phyloP scores from a whole-genome alignment of 2,113 vertebrate species.

The pig (Sus scrofa) region T2T-Sscrofa CM000820.6:883501-884000 shows the following conservation, averaged over 20 bases:
- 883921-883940: conserved; percentile 25
- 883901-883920: conserved; percentile 63
- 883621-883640: conserved; percentile 72
- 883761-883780: conserved; percentile 59
- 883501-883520: conserved; percentile 47
- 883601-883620: conserved; percentile 69
- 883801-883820: conserved; percentile 52
- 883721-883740: conserved; percentile 76
- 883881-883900: conserved; percentile 66
- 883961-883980: conserved; percentile 38
- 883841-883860: conserved; percentile 65
- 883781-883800: conserved; percentile 50
- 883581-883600: conserved; percentile 62
- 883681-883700: conserved; percentile 64
- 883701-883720: conserved; percentile 62
- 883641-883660: conserved; percentile 69
- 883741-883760: conserved; percentile 50
- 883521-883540: conserved; percentile 56
- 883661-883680: conserved; percentile 43
- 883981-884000: conserved; percentile 61
- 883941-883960: conserved; percentile 50
- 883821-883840: conserved; percentile 76
- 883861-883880: conserved; percentile 65
- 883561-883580: conserved; percentile 63
- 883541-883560: conserved; percentile 66